phyloP scores from a whole-genome alignment of 1,140 invertebrate species.

The Hirudo medicinalis region DNA sequence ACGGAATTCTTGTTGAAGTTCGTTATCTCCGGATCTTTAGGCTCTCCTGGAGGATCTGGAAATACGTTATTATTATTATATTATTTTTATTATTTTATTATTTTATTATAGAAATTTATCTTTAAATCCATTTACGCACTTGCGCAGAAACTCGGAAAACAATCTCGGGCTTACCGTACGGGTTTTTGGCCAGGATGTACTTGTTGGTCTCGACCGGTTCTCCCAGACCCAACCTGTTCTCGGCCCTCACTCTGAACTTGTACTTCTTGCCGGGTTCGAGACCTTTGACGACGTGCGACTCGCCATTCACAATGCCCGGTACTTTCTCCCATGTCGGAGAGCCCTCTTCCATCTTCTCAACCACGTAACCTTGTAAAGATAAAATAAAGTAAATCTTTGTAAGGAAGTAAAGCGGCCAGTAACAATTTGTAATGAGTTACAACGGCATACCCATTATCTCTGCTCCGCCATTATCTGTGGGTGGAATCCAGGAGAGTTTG shows the following conservation, averaged over 20 bases:
- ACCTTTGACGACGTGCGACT: slow-evolving; percentile 75
- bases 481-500: slow-evolving; percentile 84
- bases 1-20: slow-evolving; percentile 82
- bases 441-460: slow-evolving; percentile 66
- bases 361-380: slow-evolving; percentile 54
- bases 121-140: not conserved
- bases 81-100: not conserved
- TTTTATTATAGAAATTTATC: not conserved
- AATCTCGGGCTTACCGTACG: slow-evolving; percentile 60
- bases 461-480: slow-evolving; percentile 82
- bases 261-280: slow-evolving; percentile 87
- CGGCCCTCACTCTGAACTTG: slow-evolving; percentile 83
- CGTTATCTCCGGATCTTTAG: slow-evolving; percentile 75
- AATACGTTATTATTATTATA: slow-evolving; percentile 21
- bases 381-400: no score
- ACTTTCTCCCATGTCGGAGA: slow-evolving; percentile 70
- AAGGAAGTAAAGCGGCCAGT: no score
- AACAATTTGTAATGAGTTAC: no score
- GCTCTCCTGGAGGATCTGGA: slow-evolving; percentile 83
- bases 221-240: slow-evolving; percentile 88
- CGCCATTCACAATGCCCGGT: slow-evolving; percentile 76
- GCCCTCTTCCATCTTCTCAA: slow-evolving; percentile 78
- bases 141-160: not conserved
- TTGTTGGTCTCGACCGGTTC: slow-evolving; percentile 79
- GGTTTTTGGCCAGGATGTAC: slow-evolving; percentile 79